Base-by-base conservation (phyloP, 2,113 vertebrate species). In the Geococcyx californianus region DNA sequence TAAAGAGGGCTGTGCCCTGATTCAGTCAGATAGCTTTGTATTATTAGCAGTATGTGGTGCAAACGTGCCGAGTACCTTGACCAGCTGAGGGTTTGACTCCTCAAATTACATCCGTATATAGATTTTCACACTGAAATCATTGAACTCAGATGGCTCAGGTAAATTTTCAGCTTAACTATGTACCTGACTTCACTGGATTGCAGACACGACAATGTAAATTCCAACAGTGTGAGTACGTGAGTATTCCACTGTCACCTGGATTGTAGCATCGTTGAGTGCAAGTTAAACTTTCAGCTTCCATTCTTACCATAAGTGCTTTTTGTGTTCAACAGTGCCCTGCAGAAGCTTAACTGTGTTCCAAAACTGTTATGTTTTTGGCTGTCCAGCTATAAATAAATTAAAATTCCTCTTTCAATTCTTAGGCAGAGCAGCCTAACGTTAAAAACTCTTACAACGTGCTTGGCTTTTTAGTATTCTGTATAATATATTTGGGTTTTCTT, bases 211-310 rank as follows among this genome's bases (percentile, higher is more conserved):
- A 51, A 2, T 26, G 19, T 28, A 13, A 38, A 31, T 55, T 42
- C 40, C 55, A 80, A 14, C n/a, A 66, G 23, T 51, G 67, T 33
- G 51, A 66, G 34, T 47, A 6, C 13, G 1, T 51, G 40, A 19
- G 1, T 51, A 31, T 33, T 8, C 38, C 51, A 7, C 62, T 63
- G 33, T 23, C 66, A 52, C 59, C 26, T 26, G 19, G 34, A 42
- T 72, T 3, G 0, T 12, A 45, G 54, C 62, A 58, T 64, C 9
- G 0, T 69, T 60, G 51, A 51, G 36, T 19, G 40, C 8, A 0
- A n/a, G 36, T 33, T 42, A 86, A 33, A 78, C 56, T 55, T 63
- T 79, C 63, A 47, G 58, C 58, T 62, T 82, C 78, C 36, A 0
- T 16, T 11, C 84, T 68, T 63, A 13, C 70, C 60, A 63, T 3